These are phyloP conservation scores for Drosophila tani DNA, from an alignment of 1,140 invertebrate genomes.

Conservation along the genomic window DNA sequence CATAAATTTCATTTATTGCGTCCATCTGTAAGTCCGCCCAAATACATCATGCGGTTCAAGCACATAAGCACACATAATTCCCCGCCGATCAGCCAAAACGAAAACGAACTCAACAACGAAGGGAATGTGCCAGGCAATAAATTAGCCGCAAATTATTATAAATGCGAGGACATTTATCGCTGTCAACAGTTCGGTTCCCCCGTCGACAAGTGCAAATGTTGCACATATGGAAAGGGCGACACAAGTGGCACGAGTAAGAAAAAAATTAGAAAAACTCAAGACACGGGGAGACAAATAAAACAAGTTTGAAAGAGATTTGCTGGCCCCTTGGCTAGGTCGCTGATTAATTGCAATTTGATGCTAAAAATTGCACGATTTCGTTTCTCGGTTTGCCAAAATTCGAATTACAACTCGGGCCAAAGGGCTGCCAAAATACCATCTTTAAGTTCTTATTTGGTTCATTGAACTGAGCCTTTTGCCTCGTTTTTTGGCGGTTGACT, in stretches of 20 bases:
- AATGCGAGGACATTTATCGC: conserved; percentile 76
- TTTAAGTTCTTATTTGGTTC: conserved; percentile 17
- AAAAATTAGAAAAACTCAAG: not conserved
- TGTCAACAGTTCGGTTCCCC: conserved; percentile 57
- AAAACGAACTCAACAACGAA: conserved; percentile 24
- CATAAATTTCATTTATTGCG: conserved; percentile 71
- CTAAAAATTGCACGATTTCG: conserved; percentile 71
- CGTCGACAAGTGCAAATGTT: conserved; percentile 68
- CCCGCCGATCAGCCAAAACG: conserved; percentile 41
- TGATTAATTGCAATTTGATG: conserved; percentile 82
- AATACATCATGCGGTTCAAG: conserved; percentile 27
- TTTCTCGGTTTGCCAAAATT: conserved; percentile 35
- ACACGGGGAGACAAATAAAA: conserved; percentile 14
- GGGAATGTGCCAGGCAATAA: conserved; percentile 68
- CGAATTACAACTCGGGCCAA: conserved; percentile 30
- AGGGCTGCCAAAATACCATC: conserved; percentile 17
- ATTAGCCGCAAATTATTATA: conserved; percentile 82
- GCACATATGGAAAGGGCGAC: conserved; percentile 25
- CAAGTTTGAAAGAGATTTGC: conserved; percentile 49
- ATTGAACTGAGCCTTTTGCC: conserved; percentile 21
- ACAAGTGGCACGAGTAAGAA: conserved; percentile 19
- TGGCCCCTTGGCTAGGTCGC: conserved; percentile 40
- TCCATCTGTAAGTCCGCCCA: conserved; percentile 59
- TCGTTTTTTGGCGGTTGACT: not conserved
- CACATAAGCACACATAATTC: conserved; percentile 47